Base-by-base conservation (phyloP, 1,140 invertebrate genomes). In the Drosophila pachea region DNA sequence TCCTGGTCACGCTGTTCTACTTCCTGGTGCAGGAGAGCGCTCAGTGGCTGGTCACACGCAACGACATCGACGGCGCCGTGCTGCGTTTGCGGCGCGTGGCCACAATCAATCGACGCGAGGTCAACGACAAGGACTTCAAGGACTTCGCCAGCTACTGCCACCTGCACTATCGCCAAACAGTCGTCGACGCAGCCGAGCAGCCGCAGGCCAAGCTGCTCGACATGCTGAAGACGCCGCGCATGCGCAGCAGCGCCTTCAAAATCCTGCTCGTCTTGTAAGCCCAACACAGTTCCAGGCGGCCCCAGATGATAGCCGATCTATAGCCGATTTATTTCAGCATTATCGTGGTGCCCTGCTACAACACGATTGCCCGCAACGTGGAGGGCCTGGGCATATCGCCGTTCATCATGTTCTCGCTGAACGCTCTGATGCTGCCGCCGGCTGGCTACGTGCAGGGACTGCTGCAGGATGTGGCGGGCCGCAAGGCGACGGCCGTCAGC, bases 321-420 rank as follows among this genome's bases (percentile, higher is more conserved):
- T 45, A 12, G 38, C 11, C 7, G 12, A 75, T 12, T 49, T 79
- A 11, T 50, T 78, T 43, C 54, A 91, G 91, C 59, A 92, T 93
- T 76, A 89, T 93, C 4, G 88, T 93, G 58, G 90, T 90, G 2
- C 84, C 93, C 29, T 91, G 91, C 65, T 93, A 92, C 67, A 92
- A 93, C 73, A 91, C 91, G 0, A 91, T 93, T 35, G 91, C 92
- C 0, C 86, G 92, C 7, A 92, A 93, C 67, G 90, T 92, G n/a
- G 90, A 91, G 58, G 91, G 92, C 35, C 68, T 92, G 14, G 91
- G 90, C 35, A 90, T 90, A 55, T 92, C 90, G 2, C 91, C 92
- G 0, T 92, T 92, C 61, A 54, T 91, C 2, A 89, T 92, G 43
- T 92, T 92, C 84, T 91, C 90, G 12, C 71, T 91, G 4, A 91